Base-by-base conservation (phyloP, 2,888 invertebrate species). In the Pyrrhosoma nymphula region DNA sequence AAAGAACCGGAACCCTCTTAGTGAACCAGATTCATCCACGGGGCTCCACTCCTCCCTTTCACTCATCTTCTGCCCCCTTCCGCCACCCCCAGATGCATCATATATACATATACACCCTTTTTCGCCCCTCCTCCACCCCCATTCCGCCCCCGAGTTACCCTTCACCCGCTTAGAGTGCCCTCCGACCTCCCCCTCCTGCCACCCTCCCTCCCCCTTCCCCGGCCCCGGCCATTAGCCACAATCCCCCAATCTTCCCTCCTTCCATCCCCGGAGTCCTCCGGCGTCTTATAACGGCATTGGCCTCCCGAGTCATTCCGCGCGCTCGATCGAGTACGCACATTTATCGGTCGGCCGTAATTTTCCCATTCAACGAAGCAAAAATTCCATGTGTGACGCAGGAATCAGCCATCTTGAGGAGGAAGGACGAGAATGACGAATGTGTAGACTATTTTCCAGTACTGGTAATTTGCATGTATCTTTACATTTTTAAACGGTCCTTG, bases 1-100 rank as follows among this genome's bases (percentile, higher is more conserved):
- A 93, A 93, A 93, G 93, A 93, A 47, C 39, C 93, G 69, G 93
- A 93, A 93, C 93, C 93, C 93, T 93, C 93, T 93, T 93, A 93
- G 93, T 93, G 93, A 93, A 93, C 69, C 93, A 47, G 93, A 93
- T 93, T 93, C 93, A 93, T 93, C 93, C 47, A 55, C 75, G 75
- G 75, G 89, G n/a, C 20, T 47, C 93, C 47, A 47, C 60, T 60
- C 20, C 47, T 69, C 93, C 93, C 93, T 47, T 93, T 93, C 93
- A 75, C 93, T 93, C 93, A 93, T 93, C 93, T 93, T n/a, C 63
- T 30, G 14, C 39, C 69, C 69, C 6, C 26, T n/a, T 4, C 63
- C 39, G 26, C 1, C 26, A 16, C 63, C n/a, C 39, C 20, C 23
- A 12, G 8, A 30, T 82, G 18, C 75, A 82, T 82, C 47, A 82